Base-by-base conservation (phyloP, 2,113 vertebrate species). In the Smithornis capensis region DNA sequence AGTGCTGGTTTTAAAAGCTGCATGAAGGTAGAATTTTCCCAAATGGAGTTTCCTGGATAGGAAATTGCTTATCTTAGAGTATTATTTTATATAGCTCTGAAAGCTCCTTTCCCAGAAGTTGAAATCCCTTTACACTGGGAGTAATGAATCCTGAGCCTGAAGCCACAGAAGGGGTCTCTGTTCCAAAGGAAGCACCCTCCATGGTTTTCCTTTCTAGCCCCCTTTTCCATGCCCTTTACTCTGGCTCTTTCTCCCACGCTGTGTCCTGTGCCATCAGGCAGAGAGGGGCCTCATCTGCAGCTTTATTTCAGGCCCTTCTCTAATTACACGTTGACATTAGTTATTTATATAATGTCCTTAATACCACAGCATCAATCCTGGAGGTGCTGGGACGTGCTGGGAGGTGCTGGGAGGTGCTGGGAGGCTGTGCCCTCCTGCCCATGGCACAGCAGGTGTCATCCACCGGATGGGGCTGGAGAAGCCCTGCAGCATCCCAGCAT, bases 301-400 rank as follows among this genome's bases (percentile, higher is more conserved):
- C 87, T 78, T 85, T 60, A 94, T 94, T 92, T 76, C 53, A 67
- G 70, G 75, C 91, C 63, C 91, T 84, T 91, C 96, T 97, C 94
- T 63, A 70, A 5, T 96, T 94, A 81, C 94, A 84, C 18, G 2
- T 4, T 69, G 92, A 60, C 83, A 57, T 87, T 82, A 87, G 92
- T 86, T 96, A 95, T 95, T 95, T 96, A 92, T 95, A 89, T 37
- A 69, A 7, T 4, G 50, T 49, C 94, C 91, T 89, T 35, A 52
- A 75, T 14, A 74, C 85, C 88, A 50, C 56, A 38, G 56, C 0
- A 3, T 5, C 81, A 7, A 10, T 81, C 23, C 52, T n/a, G 74
- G 64, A 25, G 53, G 47, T 47, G 50, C 63, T 52, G 73, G 83
- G 38, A 29, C 7, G 23, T 24, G n/a, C 57, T 23, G 33, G 55